Evolutionary conservation across 2,113 vertebrate species (phyloP), one percentile per base, ranked within the genome.

Genomic region (Monarcha castaneiventris): DNA sequence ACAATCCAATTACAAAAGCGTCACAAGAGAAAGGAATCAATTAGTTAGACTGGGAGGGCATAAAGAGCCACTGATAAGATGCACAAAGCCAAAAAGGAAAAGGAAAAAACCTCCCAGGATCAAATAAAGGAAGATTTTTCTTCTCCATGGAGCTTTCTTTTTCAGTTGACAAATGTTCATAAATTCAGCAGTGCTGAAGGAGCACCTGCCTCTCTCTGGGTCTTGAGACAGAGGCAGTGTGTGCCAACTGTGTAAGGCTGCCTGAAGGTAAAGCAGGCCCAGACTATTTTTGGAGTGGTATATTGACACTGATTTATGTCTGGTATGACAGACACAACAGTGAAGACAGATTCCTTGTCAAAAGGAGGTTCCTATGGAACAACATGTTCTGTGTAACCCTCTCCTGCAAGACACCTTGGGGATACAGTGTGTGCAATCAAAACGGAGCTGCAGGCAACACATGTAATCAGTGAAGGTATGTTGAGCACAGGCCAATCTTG

Each of bases 221-320:
- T 94, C 62, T 51, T n/a, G 76, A 62, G 86, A 69, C 46, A 88
- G 51, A 72, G 55, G 76, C 41, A 94, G 15, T 33, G 6, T 75
- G 39, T 75, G 41, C 74, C 13, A 39, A 58, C 58, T 91, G 9
- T 59, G 35, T 52, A 33, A 73, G 49, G 81, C 30, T 88, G 84
- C 81, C 91, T 89, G 66, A 78, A 93, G 63, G 79, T 73, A 93
- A 46, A 83, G 56, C 78, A 93, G 94, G 89, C 89, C 66, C 48
- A 83, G 61, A 83, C n/a, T 62, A 29, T 71, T 95, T 84, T 73
- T 71, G n/a, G 48, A 90, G 80, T 37, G 5, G 25, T 79, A 52
- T 55, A 72, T 35, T 79, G 76, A 90, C 46, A 82, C 44, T 86
- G 82, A 94, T 97, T 97, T 96, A 95, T 93, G 72, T 81, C 66